phyloP scores from a whole-genome alignment of 2,113 vertebrate genomes.

The Amphiprion ocellaris region DNA sequence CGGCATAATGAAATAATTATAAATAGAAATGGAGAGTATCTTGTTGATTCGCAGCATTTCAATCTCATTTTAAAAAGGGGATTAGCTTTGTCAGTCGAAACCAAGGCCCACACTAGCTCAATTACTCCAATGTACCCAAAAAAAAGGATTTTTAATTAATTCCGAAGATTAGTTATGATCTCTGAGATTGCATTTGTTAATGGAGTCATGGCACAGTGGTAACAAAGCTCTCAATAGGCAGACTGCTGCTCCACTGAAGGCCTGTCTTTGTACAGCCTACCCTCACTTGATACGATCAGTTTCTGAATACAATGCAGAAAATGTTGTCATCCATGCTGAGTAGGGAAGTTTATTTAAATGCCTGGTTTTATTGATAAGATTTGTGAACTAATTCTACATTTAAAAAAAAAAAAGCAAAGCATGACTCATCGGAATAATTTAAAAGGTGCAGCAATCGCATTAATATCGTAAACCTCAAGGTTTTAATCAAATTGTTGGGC shows the following conservation, averaged over 20 bases:
- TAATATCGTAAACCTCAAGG: neutral
- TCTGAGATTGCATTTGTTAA: constrained; percentile 70
- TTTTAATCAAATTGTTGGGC: neutral
- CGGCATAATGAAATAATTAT: constrained; percentile 75
- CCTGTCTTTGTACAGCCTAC: constrained; percentile 5
- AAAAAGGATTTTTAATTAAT: constrained; percentile 61
- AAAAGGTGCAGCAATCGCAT: neutral
- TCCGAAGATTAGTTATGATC: constrained; percentile 73
- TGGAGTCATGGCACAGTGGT: constrained; percentile 52
- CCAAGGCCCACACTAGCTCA: constrained; percentile 18
- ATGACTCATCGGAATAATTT: neutral
- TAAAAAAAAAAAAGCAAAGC: neutral
- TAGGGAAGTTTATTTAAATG: constrained; percentile 22
- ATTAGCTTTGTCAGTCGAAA: constrained; percentile 67
- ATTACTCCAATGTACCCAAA: constrained; percentile 36
- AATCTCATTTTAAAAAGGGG: constrained; percentile 57
- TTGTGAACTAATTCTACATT: constrained; percentile 5
- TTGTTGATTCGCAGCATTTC: constrained; percentile 68
- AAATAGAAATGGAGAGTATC: constrained; percentile 48
- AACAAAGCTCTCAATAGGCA: constrained; percentile 17
- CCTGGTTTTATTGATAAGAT: constrained; percentile 1
- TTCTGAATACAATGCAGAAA: constrained; percentile 11
- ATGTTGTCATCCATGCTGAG: neutral
- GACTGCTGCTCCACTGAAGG: constrained; percentile 14
- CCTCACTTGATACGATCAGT: constrained; percentile 6